Base-by-base conservation (phyloP, 2,888 invertebrate genomes). In the Mesorhabditis belari region DNA sequence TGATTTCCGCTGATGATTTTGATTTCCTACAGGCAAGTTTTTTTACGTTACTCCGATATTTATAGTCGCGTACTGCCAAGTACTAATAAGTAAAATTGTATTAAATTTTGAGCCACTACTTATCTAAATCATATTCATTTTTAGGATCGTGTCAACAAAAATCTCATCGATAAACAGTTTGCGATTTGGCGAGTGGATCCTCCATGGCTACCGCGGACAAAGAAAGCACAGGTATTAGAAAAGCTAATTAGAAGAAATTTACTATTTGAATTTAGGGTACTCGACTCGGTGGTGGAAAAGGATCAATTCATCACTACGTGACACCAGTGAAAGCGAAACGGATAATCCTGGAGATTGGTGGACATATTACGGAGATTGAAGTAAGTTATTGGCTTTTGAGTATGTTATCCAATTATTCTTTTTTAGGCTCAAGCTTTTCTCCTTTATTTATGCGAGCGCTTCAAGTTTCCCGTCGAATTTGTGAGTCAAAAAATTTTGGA, bases 191-290 rank as follows among this genome's bases (percentile, higher is more conserved):
- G 98, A 74, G 85, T 98, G 0, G 92, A 92, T 75, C 85, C 91
- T 0, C 94, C 95, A 0, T 99, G 96, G 96, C 92, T 95, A 78
- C 90, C 96, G 0, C 83, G 93, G 9, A 90, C 91, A 0, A 91
- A 89, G 82, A 90, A 90, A 56, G 73, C 77, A 3, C 77, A 79
- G 6, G 17, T 55, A 28, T 26, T 5, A 57, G 54, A 69, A 35
- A 35, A 12, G 35, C 6, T n/a, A n/a, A n/a, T n/a, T n/a, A 12
- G 9, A 49, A 49, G 17, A 56, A 49, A 17, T 55, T 55, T 35
- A 50, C 21, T 57, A 5, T 12, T 26, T 69, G 61, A 73, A 3
- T 80, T 77, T 62, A 81, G 87, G 85, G 90, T 91, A 71, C 74
- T 5, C 66, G 75, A 29, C 64, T 78, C 6, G 77, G 77, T 62